Base-by-base conservation (phyloP, 1,140 invertebrate species). In the Hycleus cichorii region DNA sequence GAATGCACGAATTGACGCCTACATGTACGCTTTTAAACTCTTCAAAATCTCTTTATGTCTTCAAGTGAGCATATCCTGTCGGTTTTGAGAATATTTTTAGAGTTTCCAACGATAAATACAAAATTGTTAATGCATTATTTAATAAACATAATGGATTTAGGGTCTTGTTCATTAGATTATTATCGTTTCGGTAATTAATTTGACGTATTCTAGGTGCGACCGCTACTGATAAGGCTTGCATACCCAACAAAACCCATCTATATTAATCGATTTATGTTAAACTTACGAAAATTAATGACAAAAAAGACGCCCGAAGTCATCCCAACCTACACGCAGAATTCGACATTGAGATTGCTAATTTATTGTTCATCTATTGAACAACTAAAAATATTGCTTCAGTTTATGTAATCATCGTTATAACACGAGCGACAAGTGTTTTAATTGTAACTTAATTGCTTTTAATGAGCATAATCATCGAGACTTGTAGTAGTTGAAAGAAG, bases 371-470 rank as follows among this genome's bases (percentile, higher is more conserved):
- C 18, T 18, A 18, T 18, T 18, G 18, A 18, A 18, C 1, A 1
- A 18, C 18, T 18, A 18, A 18, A 18, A 18, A 18, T 18, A 18
- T 52, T 52, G 50, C 40, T 24, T 52, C 43, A 52, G n/a, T 10
- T 39, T 26, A 26, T 27, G 46, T 10, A 4, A 11, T 27, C 32
- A 44, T 26, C 50, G 49, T 50, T 43, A 51, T 42, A 43, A 52
- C 42, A 25, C 43, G 50, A 44, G 32, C 39, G 50, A 40, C 50
- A 52, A 52, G 39, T 43, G 51, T 43, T 45, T 53, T 53, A 53
- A 53, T 53, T 53, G 51, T 46, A 53, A 46, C 46, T 53, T 53
- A 53, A 53, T 53, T 53, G 51, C 42, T 12, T n/a, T 53, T 32
- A 53, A 53, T 53, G 26, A 53, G 51, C 10, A 25, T 52, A 3